A percentile compares a stretch with the other conserved stretches of the same genome.
Evolutionary conservation across 2,797 vertebrate genomes (phyloP).

Genomic region (Phoeniculus purpureus): DNA sequence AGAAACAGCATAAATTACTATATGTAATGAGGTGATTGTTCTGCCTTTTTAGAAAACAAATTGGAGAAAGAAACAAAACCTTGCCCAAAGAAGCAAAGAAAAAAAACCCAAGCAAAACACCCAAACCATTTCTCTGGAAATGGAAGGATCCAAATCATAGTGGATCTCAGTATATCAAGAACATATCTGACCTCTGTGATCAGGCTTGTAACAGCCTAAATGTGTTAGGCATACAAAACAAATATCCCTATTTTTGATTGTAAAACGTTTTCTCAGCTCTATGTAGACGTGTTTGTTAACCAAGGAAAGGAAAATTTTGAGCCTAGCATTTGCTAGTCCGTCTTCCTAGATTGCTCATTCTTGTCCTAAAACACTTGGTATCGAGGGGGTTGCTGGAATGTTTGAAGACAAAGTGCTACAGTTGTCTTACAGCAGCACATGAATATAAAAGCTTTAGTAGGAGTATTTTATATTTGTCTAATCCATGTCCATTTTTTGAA

Average conservation of each 20-base stretch:
- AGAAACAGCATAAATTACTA: background rate
- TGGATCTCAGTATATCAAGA: fast-evolving
- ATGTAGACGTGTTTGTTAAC: background rate
- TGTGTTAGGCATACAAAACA: background rate
- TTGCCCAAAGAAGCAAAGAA: no score
- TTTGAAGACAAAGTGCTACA: background rate
- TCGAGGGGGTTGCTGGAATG: background rate
- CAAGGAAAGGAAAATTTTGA: background rate
- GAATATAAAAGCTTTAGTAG: background rate
- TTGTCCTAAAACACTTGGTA: background rate
- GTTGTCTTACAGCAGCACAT: background rate
- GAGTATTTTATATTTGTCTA: background rate
- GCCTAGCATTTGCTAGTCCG: background rate
- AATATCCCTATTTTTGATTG: background rate
- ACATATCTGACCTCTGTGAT: background rate
- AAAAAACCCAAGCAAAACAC: background rate
- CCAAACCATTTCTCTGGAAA: background rate
- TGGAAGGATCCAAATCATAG: background rate
- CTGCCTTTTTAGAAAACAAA: background rate
- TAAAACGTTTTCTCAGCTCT: background rate
- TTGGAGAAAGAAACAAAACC: background rate
- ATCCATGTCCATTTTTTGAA: background rate
- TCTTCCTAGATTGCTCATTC: background rate
- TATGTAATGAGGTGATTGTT: background rate
- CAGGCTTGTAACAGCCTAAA: background rate